These are phyloP conservation scores for Syrmaticus mikado DNA, from an alignment of 2,113 vertebrate species.

Conservation along the genomic window DNA sequence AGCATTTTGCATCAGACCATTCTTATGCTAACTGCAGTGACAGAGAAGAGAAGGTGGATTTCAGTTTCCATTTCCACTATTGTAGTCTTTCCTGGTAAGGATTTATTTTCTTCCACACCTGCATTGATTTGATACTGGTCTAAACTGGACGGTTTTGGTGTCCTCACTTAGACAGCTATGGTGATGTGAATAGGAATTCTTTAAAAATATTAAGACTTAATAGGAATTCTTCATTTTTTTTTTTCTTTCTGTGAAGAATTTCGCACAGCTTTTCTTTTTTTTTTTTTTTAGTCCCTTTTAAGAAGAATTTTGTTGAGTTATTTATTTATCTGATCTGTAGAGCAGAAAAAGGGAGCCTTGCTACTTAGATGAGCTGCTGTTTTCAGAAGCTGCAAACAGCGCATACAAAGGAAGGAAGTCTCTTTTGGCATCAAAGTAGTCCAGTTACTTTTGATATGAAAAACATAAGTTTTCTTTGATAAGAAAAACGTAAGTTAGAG, in stretches of 20 bases:
- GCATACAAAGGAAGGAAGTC: neutral
- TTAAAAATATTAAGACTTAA: neutral
- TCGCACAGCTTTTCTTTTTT: neutral
- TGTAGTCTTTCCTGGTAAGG: neutral
- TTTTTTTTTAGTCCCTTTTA: neutral
- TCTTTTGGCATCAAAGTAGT: neutral
- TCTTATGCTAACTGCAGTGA: neutral
- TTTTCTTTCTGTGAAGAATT: neutral
- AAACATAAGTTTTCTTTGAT: neutral
- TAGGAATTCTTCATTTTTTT: neutral
- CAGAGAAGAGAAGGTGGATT: neutral
- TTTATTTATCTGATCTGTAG: constrained; percentile 6
- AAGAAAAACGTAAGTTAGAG: neutral
- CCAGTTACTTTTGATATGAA: neutral
- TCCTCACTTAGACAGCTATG: fast-evolving
- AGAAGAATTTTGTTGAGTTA: neutral
- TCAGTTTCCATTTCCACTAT: neutral
- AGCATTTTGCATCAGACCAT: neutral
- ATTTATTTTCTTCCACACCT: neutral
- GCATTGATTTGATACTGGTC: neutral
- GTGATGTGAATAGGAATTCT: neutral
- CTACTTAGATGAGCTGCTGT: neutral
- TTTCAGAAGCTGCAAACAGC: neutral
- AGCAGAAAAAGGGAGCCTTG: neutral
- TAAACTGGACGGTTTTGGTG: neutral